These are phyloP conservation scores for Pheosia tremula DNA, from an alignment of 2,888 invertebrate species.

Conservation along the genomic window DNA sequence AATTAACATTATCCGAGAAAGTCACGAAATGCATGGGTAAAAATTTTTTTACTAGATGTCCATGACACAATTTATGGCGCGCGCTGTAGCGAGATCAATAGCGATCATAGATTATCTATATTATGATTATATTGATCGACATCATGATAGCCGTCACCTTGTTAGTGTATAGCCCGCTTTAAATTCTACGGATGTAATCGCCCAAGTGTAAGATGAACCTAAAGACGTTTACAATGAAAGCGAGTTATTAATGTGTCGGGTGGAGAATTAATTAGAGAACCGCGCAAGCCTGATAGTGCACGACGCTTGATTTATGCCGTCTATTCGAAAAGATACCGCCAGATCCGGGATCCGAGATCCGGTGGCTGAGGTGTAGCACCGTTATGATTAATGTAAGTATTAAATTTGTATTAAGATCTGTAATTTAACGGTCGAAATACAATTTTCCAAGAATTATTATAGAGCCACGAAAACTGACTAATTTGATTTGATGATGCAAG, in stretches of 20 bases:
- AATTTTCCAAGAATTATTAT: neutral
- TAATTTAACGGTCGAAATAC: neutral
- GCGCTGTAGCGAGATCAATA: no score
- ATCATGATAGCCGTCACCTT: no score
- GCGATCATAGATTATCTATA: no score
- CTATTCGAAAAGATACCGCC: slow-evolving; percentile 41
- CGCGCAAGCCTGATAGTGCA: slow-evolving; percentile 52
- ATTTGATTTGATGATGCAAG: no score
- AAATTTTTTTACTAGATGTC: no score
- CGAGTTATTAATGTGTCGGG: slow-evolving; percentile 58
- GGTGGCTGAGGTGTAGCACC: slow-evolving; percentile 30
- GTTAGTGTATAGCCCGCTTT: neutral
- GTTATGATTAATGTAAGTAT: slow-evolving; percentile 4
- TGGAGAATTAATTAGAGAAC: slow-evolving; percentile 60
- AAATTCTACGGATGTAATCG: slow-evolving; percentile 38
- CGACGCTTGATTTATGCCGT: slow-evolving; percentile 52
- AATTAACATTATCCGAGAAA: no score
- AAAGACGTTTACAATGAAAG: slow-evolving; percentile 57
- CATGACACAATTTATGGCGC: no score
- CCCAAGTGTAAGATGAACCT: slow-evolving; percentile 52
- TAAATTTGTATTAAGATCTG: neutral
- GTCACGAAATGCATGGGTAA: no score
- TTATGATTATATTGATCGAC: no score
- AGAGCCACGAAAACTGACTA: no score
- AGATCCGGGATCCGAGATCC: slow-evolving; percentile 39